Evolutionary conservation across 2,888 invertebrate species (phyloP).

Genomic region (Antitype chi): DNA sequence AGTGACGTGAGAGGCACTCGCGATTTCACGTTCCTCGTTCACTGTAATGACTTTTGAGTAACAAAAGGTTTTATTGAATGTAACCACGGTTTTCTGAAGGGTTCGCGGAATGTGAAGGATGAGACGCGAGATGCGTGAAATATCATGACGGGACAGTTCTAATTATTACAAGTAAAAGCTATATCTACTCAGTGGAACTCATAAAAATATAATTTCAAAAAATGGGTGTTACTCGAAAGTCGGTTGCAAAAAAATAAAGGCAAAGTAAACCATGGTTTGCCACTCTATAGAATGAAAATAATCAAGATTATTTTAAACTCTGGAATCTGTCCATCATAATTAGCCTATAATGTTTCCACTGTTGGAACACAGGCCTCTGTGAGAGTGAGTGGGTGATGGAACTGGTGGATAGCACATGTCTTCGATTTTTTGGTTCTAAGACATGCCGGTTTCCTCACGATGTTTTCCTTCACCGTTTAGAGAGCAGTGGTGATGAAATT

Average conservation of each 20-base stretch:
- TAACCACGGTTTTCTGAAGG: conserved; percentile 43
- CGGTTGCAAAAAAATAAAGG: neutral
- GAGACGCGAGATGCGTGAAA: conserved; percentile 7
- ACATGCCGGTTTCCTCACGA: too few species aligned
- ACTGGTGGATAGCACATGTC: too few species aligned
- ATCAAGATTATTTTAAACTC: neutral
- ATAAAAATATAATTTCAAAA: neutral
- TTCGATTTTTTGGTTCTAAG: too few species aligned
- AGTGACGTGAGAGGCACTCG: conserved; percentile 81
- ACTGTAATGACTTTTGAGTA: conserved; percentile 71
- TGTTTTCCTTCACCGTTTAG: too few species aligned
- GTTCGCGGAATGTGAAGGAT: conserved; percentile 33
- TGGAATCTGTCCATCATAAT: too few species aligned
- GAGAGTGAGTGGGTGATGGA: too few species aligned
- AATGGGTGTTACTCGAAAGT: neutral
- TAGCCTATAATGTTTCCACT: too few species aligned
- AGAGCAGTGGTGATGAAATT: too few species aligned
- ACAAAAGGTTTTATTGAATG: conserved; percentile 66
- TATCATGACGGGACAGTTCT: neutral
- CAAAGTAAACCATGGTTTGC: neutral
- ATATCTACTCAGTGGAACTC: too few species aligned
- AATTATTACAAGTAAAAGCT: neutral
- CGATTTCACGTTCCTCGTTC: conserved; percentile 79
- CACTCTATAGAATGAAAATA: neutral
- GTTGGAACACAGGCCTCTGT: too few species aligned